Evolutionary conservation across 2,113 vertebrate species (phyloP).

Genomic region (Tachysurus fulvidraco): DNA sequence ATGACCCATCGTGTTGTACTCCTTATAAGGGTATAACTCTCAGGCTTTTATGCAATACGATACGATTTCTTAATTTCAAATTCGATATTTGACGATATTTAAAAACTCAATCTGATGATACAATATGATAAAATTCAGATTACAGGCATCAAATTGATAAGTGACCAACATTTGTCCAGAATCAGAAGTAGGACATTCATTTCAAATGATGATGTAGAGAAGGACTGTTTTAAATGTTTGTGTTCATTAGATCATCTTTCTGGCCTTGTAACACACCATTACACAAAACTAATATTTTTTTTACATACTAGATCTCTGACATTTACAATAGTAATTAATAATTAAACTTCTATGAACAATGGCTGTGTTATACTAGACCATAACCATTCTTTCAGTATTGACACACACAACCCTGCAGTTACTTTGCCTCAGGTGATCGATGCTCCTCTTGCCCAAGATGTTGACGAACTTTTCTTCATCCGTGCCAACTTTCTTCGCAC

Average conservation of each 20-base stretch:
- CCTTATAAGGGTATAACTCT: too few relatives aligned
- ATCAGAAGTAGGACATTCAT: neutral
- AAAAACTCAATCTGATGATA: too few relatives aligned
- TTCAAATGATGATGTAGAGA: neutral
- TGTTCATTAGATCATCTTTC: neutral
- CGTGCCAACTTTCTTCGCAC: conserved; percentile 88
- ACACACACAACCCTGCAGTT: conserved; percentile 44
- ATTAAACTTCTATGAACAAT: too few relatives aligned
- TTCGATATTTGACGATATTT: too few relatives aligned
- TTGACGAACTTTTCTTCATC: conserved; percentile 93
- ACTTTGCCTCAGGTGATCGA: conserved; percentile 84
- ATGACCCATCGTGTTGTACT: too few relatives aligned
- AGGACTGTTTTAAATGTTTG: neutral
- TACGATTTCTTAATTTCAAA: too few relatives aligned
- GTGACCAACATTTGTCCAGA: neutral
- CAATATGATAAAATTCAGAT: too few relatives aligned
- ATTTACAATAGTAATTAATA: too few relatives aligned
- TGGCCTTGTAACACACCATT: neutral
- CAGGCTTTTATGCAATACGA: too few relatives aligned
- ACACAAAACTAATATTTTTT: neutral
- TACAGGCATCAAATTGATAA: neutral
- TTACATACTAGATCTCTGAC: too few relatives aligned
- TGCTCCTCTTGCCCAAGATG: conserved; percentile 87
- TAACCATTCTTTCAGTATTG: neutral
- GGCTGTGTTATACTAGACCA: neutral